Percentiles rank a stretch among this genome's conserved stretches.
These are phyloP conservation scores for Epinephelus cyanopodus DNA, from an alignment of 2,113 vertebrate genomes.

Conservation along the genomic window DNA sequence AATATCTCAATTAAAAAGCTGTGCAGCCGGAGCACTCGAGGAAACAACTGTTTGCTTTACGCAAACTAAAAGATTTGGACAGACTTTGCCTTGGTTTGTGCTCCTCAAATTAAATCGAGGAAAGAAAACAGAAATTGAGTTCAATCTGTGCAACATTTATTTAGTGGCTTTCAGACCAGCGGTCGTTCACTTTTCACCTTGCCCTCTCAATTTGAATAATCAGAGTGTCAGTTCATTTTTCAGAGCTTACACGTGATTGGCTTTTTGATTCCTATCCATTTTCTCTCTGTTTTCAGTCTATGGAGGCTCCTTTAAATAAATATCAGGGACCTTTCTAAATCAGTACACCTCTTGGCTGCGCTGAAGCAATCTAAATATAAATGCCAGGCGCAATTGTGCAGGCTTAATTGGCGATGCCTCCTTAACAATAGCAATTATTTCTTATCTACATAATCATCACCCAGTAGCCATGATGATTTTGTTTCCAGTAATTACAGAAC, in stretches of 20 bases:
- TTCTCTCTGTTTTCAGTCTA: neutral
- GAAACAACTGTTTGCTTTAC: conserved; percentile 31
- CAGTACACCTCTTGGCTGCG: neutral
- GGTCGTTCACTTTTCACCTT: neutral
- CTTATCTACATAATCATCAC: conserved; percentile 41
- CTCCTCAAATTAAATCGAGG: conserved; percentile 16
- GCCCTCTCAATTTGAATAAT: conserved; percentile 4
- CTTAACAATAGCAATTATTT: conserved; percentile 46
- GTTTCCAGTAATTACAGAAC: conserved; percentile 40
- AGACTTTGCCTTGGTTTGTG: conserved; percentile 22
- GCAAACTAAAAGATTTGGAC: conserved; percentile 9
- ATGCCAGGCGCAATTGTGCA: neutral
- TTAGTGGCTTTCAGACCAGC: conserved; percentile 14
- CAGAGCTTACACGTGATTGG: neutral
- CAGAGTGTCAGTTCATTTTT: conserved; percentile 17
- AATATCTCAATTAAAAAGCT: conserved; percentile 67
- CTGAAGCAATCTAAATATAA: conserved; percentile 1
- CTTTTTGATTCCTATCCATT: conserved; percentile 9
- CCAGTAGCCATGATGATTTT: conserved; percentile 5
- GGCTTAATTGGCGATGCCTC: conserved; percentile 44
- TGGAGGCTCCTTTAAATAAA: neutral
- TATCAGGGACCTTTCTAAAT: neutral
- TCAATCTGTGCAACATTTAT: conserved; percentile 11
- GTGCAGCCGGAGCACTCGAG: neutral
- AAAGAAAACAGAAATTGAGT: conserved; percentile 17